Evolutionary conservation across 2,888 invertebrate genomes (phyloP).

Genomic region (Boloria selene): DNA sequence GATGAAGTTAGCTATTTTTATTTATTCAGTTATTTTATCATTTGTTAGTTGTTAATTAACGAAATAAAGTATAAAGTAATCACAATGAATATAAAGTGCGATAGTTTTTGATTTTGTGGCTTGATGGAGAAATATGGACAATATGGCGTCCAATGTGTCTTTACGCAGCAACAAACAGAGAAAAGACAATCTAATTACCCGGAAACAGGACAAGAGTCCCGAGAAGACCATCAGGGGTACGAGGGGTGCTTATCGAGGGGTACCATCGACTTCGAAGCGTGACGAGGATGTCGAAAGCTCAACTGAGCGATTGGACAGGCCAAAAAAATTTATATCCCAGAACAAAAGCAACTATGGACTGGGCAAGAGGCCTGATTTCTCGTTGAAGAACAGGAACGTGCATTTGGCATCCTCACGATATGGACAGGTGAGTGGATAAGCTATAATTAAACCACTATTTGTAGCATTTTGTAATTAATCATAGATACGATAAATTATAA

Average conservation of each 20-base stretch:
- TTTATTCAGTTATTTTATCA: slow-evolving; percentile 41
- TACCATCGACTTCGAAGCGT: slow-evolving; percentile 72
- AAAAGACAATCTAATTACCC: slow-evolving; percentile 77
- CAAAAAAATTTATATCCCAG: slow-evolving; percentile 78
- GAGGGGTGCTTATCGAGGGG: slow-evolving; percentile 70
- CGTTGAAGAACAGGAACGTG: slow-evolving; percentile 76
- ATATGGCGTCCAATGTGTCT: slow-evolving; percentile 74
- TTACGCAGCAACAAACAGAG: slow-evolving; percentile 71
- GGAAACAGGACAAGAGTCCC: slow-evolving; percentile 79
- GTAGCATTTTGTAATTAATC: slow-evolving; percentile 29
- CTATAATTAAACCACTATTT: slow-evolving; percentile 26
- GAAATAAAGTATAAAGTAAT: slow-evolving; percentile 40
- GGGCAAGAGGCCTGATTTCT: slow-evolving; percentile 76
- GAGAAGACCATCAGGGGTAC: slow-evolving; percentile 78
- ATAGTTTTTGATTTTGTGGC: slow-evolving; percentile 40
- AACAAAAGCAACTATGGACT: slow-evolving; percentile 73
- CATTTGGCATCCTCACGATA: slow-evolving; percentile 77
- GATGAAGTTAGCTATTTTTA: slow-evolving; percentile 39
- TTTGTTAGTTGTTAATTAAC: slow-evolving; percentile 40
- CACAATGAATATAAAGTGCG: slow-evolving; percentile 44
- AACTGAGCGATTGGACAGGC: slow-evolving; percentile 75
- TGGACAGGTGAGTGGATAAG: slow-evolving; percentile 70
- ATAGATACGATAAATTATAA: slow-evolving; percentile 26
- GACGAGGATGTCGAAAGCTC: slow-evolving; percentile 72
- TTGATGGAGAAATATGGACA: slow-evolving; percentile 74